A percentile compares a stretch with the other conserved stretches of the same genome.
Conservation (phyloP, 2,888 invertebrate species). For the Pantelozetes paolii region DNA sequence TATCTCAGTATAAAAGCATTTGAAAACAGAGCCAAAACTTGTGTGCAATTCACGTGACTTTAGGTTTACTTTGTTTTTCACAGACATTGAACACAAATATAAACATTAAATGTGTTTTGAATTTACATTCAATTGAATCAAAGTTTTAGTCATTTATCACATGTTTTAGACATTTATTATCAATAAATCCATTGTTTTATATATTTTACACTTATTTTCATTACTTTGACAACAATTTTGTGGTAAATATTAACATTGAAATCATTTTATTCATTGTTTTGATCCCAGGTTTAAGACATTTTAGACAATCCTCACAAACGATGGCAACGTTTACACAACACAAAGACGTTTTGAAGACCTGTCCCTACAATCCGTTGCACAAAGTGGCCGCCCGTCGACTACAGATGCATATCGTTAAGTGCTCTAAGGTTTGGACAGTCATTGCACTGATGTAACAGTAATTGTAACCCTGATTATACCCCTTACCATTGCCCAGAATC, state of each 20-base stretch:
- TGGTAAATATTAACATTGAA: background rate
- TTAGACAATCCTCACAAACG: background rate
- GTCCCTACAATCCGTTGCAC: conserved; percentile 36
- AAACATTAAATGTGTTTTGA: too few species aligned
- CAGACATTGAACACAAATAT: too few species aligned
- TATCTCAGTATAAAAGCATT: too few species aligned
- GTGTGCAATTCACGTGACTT: too few species aligned
- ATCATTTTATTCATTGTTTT: background rate
- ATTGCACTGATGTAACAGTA: background rate
- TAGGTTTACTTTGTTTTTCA: too few species aligned
- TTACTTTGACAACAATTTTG: background rate
- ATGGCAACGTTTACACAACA: conserved; percentile 17
- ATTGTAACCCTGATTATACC: background rate
- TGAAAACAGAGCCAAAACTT: too few species aligned
- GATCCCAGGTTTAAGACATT: background rate
- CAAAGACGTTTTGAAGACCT: conserved; percentile 23
- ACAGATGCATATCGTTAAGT: conserved; percentile 7
- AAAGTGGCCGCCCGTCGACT: conserved; percentile 9
- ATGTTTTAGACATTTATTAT: too few species aligned
- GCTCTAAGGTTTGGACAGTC: background rate
- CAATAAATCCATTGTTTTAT: too few species aligned
- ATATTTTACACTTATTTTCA: background rate
- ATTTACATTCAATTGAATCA: too few species aligned
- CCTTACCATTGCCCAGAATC: background rate
- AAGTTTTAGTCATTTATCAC: too few species aligned